phyloP scores from a whole-genome alignment of 2,113 vertebrate species.

The Hylia prasina region DNA sequence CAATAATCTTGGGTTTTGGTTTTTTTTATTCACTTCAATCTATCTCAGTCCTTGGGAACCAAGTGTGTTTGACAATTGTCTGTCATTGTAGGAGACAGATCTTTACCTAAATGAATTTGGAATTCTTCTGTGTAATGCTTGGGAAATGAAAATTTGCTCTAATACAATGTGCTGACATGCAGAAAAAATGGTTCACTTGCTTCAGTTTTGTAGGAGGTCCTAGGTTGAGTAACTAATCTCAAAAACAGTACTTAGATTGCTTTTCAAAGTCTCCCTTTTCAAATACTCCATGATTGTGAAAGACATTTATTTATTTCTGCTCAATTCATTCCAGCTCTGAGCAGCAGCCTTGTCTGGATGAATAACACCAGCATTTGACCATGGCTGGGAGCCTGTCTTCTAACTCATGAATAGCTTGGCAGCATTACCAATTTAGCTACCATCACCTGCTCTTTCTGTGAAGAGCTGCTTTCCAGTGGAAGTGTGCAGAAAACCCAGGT shows the following conservation, averaged over 20 bases:
- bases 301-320: not conserved
- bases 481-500: not conserved
- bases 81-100: not conserved
- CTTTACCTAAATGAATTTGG: not conserved
- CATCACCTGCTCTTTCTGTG: not conserved
- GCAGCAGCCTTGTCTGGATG: not conserved
- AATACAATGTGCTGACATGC: not conserved
- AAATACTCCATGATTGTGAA: not conserved
- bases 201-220: not conserved
- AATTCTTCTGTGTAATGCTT: not conserved
- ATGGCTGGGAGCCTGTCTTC: not conserved
- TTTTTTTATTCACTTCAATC: not conserved
- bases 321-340: not conserved
- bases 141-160: not conserved
- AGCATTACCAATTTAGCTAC: not conserved
- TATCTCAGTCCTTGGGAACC: not conserved
- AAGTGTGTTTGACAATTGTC: not conserved
- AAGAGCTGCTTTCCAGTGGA: not conserved
- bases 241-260: not conserved
- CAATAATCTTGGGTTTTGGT: rapidly evolving
- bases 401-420: not conserved
- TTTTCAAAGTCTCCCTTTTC: not conserved
- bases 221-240: not conserved
- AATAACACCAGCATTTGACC: not conserved
- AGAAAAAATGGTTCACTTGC: not conserved